These are phyloP conservation scores for Phrynocephalus forsythii DNA, from an alignment of 2,797 vertebrate species.

Conservation along the genomic window DNA sequence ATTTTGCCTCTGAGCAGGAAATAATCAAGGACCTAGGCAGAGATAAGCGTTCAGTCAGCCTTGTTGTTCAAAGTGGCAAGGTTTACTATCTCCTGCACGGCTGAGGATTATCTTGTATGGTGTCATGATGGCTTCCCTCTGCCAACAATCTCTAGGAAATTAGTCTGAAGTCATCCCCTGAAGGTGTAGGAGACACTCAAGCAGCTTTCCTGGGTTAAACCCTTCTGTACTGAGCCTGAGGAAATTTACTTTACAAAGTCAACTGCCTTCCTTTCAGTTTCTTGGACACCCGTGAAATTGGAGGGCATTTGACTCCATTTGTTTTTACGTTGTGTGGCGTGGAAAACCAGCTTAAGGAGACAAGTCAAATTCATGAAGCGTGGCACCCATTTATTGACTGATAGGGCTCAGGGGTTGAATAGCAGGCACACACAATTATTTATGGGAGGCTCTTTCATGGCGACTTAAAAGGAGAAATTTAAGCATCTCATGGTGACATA, in stretches of 20 bases:
- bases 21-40: background rate
- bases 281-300: background rate
- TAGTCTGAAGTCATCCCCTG: background rate
- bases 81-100: background rate
- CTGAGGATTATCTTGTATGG: constrained; percentile 11
- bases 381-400: no score
- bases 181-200: background rate
- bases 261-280: constrained; percentile 35
- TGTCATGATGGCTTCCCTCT: constrained; percentile 33
- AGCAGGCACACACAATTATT: no score
- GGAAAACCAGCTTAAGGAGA: no score
- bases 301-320: background rate
- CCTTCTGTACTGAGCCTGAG: background rate
- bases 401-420: no score
- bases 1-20: constrained; percentile 20
- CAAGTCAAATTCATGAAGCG: no score
- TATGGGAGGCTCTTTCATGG: no score
- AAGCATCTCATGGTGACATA: no score
- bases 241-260: background rate
- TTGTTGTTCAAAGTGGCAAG: constrained; percentile 6
- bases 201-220: background rate
- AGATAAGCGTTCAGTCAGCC: background rate
- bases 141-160: background rate
- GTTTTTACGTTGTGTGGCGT: background rate
- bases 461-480: no score